Evolutionary conservation across 1,140 invertebrate genomes (phyloP), one percentile per base, ranked within the genome.

Genomic region (Hestina assimilis): DNA sequence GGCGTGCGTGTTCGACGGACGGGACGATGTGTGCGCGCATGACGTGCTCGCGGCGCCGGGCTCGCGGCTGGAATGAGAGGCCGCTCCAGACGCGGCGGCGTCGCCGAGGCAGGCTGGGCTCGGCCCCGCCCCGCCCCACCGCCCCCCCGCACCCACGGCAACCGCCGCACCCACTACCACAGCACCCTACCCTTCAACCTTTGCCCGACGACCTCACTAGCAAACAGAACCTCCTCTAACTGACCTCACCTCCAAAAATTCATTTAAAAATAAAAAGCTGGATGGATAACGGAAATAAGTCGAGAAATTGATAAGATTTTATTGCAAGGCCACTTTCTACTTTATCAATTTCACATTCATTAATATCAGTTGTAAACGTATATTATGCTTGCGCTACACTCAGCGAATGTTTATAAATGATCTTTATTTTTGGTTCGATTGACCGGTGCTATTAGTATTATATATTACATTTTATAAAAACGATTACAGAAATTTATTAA

Each of bases 41-140:
- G 38, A 55, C 66, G 59, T 66, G 63, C 67, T 69, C 66, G 38
- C 66, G 41, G 45, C 72, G 52, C 64, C 62, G 66, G 15, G 69
- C 60, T 75, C 75, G 83, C 75, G 68, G 68, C 66, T 68, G 69
- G 83, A 78, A 61, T 79, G 77, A 69, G 66, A 65, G 38, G 47
- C 61, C 69, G 69, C 70, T 75, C 72, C 78, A 83, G 76, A 79
- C 81, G 72, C 74, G 79, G 65, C 71, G 73, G 80, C 77, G 77
- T 72, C 77, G 72, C 66, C 42, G 59, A 59, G 58, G 59, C 68
- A 63, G 60, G 66, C 63, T 55, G 60, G 53, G 57, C 71, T 46
- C 67, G 66, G 57, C 66, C 61, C 63, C 59, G 55, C 58, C 69
- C 63, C 52, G 50, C 46, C 66, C n/a, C 53, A 66, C 63, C 65